A percentile compares a stretch with the other conserved stretches of the same genome.
Conservation (phyloP, 1,140 invertebrate species). For the Adelges cooleyi region DNA sequence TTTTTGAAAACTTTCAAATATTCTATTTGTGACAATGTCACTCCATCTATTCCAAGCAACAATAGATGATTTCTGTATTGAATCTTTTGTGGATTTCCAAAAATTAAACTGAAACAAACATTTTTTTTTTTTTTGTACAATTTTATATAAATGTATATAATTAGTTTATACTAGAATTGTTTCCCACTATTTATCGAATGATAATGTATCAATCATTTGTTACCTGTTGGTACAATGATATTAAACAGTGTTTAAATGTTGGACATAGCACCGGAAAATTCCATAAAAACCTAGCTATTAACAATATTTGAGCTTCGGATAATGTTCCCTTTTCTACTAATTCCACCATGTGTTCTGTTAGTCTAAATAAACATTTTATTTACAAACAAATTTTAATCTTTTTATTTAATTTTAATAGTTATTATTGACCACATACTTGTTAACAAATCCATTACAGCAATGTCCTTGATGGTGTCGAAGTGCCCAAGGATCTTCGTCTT, state of each 20-base stretch:
- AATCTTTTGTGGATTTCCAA: constrained; percentile 14
- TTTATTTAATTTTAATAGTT: neutral
- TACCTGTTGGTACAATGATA: constrained; percentile 9
- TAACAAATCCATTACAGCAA: constrained; percentile 10
- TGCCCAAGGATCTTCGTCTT: constrained; percentile 16
- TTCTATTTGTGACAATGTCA: neutral
- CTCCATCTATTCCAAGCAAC: constrained; percentile 15
- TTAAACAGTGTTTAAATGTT: constrained; percentile 16
- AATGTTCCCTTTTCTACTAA: neutral
- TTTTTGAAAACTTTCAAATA: constrained; percentile 8
- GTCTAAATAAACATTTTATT: neutral
- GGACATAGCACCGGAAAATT: constrained; percentile 4
- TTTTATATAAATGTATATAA: too few relatives aligned
- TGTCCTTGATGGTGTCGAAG: neutral
- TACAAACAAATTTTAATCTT: neutral
- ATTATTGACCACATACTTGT: neutral
- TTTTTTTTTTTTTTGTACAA: too few relatives aligned
- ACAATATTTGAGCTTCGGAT: neutral
- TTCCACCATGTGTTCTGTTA: constrained; percentile 4
- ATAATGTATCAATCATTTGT: neutral
- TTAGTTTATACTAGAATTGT: too few relatives aligned
- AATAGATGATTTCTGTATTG: neutral
- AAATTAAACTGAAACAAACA: constrained; percentile 10
- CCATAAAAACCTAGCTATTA: constrained; percentile 20
- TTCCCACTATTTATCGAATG: too few relatives aligned